Conservation (phyloP, 1,140 invertebrate genomes). For the Lepidurus packardi region DNA sequence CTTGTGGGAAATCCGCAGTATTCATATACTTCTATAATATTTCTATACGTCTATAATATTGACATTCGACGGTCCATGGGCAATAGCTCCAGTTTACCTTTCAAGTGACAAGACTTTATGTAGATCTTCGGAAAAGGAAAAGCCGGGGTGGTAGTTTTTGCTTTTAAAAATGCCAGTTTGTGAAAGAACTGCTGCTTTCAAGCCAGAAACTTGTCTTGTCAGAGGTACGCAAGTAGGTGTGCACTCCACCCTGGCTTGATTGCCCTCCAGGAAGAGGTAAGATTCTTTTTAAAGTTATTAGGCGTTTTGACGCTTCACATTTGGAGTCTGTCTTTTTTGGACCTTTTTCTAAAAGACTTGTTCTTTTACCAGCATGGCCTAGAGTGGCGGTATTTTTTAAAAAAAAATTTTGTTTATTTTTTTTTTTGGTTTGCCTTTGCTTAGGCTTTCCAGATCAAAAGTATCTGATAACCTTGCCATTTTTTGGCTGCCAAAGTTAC, state of each 20-base stretch:
- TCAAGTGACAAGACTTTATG: too few relatives aligned
- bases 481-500: background rate
- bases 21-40: too few relatives aligned
- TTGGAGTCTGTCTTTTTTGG: background rate
- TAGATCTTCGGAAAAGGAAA: too few relatives aligned
- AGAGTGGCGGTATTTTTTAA: background rate
- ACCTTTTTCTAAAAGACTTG: background rate
- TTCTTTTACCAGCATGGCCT: background rate
- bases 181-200: background rate
- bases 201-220: constrained; percentile 10
- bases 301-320: constrained; percentile 1
- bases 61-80: too few relatives aligned
- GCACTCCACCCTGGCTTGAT: constrained; percentile 1
- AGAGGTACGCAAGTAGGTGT: constrained; percentile 12
- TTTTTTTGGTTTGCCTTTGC: background rate
- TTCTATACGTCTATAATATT: too few relatives aligned
- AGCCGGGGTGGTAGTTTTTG: too few relatives aligned
- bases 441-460: background rate
- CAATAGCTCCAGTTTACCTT: too few relatives aligned
- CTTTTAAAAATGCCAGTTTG: too few relatives aligned
- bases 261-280: background rate
- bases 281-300: constrained; percentile 17
- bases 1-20: too few relatives aligned
- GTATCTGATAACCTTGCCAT: background rate
- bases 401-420: too few relatives aligned